Percentiles rank a stretch among this genome's conserved stretches.
These are phyloP conservation scores for Dendrocincla fuliginosa DNA, from an alignment of 2,797 vertebrate genomes.

Conservation along the genomic window DNA sequence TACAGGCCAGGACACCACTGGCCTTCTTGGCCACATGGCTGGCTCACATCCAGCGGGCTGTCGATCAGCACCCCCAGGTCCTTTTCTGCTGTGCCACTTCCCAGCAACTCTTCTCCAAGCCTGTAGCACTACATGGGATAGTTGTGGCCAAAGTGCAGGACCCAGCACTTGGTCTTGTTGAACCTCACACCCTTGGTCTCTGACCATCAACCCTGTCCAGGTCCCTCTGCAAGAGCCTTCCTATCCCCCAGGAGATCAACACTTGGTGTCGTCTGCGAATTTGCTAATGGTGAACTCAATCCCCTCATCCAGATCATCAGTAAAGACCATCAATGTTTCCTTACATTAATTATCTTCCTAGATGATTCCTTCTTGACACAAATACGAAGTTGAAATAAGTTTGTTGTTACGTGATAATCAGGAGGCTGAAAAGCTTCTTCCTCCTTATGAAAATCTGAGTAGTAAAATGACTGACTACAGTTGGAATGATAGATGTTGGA, in stretches of 20 bases:
- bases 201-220: not conserved
- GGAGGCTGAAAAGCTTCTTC: not conserved
- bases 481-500: not conserved
- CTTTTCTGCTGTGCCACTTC: not conserved
- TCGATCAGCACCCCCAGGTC: too few relatives aligned
- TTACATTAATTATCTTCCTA: not conserved
- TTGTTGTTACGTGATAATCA: not conserved
- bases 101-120: not conserved
- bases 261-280: not conserved
- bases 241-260: not conserved
- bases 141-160: not conserved
- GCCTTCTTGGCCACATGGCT: too few relatives aligned
- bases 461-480: not conserved
- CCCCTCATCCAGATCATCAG: not conserved
- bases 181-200: rapidly evolving
- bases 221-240: not conserved
- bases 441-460: not conserved
- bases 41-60: rapidly evolving
- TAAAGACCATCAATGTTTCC: not conserved
- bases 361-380: not conserved
- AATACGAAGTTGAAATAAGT: not conserved
- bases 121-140: not conserved
- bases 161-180: not conserved
- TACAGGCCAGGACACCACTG: not conserved
- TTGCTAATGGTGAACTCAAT: not conserved